phyloP scores from a whole-genome alignment of 2,113 vertebrate genomes.

The Hippocampus comes region DNA sequence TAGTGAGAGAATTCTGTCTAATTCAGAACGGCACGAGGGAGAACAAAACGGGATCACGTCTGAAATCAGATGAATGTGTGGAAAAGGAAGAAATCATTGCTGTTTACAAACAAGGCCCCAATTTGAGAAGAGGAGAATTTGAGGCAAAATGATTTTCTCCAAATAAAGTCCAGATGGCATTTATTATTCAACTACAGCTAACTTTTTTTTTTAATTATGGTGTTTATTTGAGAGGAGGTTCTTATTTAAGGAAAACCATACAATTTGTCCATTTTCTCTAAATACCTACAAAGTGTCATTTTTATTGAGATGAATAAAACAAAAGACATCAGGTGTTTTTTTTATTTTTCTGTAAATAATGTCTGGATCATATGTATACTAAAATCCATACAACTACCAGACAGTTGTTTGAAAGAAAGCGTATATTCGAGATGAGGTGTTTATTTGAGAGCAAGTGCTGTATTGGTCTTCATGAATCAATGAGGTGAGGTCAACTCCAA shows the following conservation, averaged over 20 bases:
- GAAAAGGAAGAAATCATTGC: not conserved
- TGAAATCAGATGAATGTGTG: not conserved
- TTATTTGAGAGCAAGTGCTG: no score
- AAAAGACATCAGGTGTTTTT: no score
- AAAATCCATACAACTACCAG: no score
- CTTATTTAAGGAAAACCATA: no score
- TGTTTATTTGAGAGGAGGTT: not conserved
- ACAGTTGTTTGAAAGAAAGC: not conserved
- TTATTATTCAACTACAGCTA: not conserved
- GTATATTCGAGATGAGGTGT: no score
- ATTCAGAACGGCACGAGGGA: not conserved
- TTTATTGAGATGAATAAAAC: no score
- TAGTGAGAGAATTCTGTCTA: not conserved
- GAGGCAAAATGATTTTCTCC: not conserved
- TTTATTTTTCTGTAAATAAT: no score
- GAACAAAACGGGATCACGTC: not conserved
- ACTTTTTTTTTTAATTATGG: not conserved
- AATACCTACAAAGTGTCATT: no score
- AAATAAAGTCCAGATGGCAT: not conserved
- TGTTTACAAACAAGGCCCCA: not conserved
- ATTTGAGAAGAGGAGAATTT: not conserved
- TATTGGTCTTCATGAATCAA: no score
- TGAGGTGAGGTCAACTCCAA: not conserved
- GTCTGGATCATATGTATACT: no score
- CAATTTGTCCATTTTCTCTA: no score